Evolutionary conservation across 2,797 vertebrate genomes (phyloP), one percentile per base, ranked within the genome.

Genomic region (Vipera latastei): DNA sequence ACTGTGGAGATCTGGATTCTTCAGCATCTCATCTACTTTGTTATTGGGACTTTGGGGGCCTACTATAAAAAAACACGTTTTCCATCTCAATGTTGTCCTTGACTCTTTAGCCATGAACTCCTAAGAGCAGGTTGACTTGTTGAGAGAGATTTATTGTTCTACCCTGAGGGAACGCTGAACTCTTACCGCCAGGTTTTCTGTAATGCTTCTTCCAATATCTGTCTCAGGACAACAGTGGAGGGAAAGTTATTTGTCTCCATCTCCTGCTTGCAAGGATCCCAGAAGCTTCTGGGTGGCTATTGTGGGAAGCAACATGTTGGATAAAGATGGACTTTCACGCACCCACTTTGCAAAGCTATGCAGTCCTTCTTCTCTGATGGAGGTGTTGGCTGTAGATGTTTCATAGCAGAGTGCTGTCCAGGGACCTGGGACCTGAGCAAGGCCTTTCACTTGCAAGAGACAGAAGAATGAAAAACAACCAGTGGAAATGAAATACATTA

Each of bases 401-500:
- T 96, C 92, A 96, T 94, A 96, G 95, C 69, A 60, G 25, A 89
- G 69, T 93, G 56, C 94, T 90, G 95, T 92, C 89, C 60, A 92
- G 94, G 78, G 44, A 87, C 92, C 0, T 0, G 93, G 94, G 88
- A 95, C 88, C 94, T 25, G 83, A 94, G 88, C 55, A 94, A 93
- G 89, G 88, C 53, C 91, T 95, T 97, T 97, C n/a, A 26, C 26
- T 95, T 95, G 65, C 94, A 92, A 57, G 86, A 26, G 56, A 88
- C 94, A 97, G 95, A 89, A 92, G 95, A 96, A 96, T 96, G 94
- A 92, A 95, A 92, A 94, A 89, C 95, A 87, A 97, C 95, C 89
- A 87, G 95, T 92, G 86, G 92, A 95, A 96, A 97, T 96, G 92
- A 96, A 97, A 95, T 95, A 94, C 95, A 96, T 94, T 96, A 95